Evolutionary conservation across 2,888 invertebrate species (phyloP).

Genomic region (Kryphioiulus occultus): DNA sequence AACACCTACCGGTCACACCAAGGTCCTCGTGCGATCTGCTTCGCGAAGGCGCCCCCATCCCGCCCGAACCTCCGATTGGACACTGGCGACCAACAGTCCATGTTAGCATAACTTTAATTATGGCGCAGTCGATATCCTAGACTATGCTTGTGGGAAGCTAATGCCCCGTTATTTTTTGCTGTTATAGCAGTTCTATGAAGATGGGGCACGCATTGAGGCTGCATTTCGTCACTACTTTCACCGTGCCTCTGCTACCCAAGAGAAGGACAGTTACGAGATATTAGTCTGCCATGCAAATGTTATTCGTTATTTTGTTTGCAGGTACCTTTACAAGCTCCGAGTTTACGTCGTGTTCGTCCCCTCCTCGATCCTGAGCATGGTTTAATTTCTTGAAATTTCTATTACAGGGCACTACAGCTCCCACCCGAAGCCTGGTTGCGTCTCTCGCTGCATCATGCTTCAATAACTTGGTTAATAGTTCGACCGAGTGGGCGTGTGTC

Average conservation of each 20-base stretch:
- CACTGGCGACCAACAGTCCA: conserved; percentile 85
- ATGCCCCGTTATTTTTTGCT: background rate
- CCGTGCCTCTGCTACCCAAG: conserved; percentile 82
- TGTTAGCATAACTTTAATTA: conserved; percentile 65
- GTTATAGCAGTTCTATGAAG: conserved; percentile 85
- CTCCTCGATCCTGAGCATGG: background rate
- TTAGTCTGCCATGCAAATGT: conserved; percentile 98
- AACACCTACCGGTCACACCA: conserved; percentile 70
- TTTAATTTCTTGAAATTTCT: conserved; percentile 56
- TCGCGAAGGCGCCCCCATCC: conserved; percentile 92
- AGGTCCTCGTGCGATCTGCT: conserved; percentile 76
- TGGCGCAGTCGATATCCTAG: background rate
- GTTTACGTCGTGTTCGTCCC: conserved; percentile 68
- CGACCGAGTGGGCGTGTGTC: conserved; percentile 85
- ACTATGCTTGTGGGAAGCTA: background rate
- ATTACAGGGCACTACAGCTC: conserved; percentile 88
- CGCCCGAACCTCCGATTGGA: conserved; percentile 89
- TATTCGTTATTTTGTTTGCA: conserved; percentile 90
- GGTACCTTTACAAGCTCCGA: background rate
- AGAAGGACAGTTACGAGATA: conserved; percentile 83
- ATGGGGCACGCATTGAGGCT: conserved; percentile 93
- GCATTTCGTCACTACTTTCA: conserved; percentile 93
- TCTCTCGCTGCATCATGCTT: conserved; percentile 87
- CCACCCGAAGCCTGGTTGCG: conserved; percentile 97
- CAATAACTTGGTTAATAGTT: conserved; percentile 88